Percentiles rank a stretch among this genome's conserved stretches.
These are phyloP conservation scores for Eulithis prunata DNA, from an alignment of 2,888 invertebrate species.

Conservation along the genomic window DNA sequence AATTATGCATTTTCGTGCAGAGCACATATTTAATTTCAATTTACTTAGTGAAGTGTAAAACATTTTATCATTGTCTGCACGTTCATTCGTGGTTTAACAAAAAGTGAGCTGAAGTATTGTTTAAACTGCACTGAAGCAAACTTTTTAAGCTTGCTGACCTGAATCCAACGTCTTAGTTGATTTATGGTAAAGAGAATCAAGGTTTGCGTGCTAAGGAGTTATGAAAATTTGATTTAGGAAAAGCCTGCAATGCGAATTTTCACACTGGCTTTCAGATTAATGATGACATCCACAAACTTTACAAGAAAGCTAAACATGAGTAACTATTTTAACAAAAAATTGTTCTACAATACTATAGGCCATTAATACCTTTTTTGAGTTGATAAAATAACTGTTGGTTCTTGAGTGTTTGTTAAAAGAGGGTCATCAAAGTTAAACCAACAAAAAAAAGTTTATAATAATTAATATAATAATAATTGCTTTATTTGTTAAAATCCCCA, in stretches of 20 bases:
- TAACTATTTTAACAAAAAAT: too few species aligned
- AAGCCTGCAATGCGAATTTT: constrained; percentile 32
- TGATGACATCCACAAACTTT: constrained; percentile 1
- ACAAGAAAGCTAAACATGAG: background rate
- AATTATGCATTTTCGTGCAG: constrained; percentile 28
- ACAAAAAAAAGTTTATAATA: too few species aligned
- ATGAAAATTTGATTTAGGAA: constrained; percentile 33
- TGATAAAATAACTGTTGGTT: too few species aligned
- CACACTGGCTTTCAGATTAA: constrained; percentile 1
- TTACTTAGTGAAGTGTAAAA: constrained; percentile 20
- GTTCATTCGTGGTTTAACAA: constrained; percentile 37
- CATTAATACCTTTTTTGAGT: too few species aligned
- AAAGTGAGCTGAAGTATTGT: constrained; percentile 33
- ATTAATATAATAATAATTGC: too few species aligned
- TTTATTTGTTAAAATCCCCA: too few species aligned
- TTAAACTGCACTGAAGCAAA: constrained; percentile 30
- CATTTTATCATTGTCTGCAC: constrained; percentile 29
- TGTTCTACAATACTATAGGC: too few species aligned
- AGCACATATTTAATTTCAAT: constrained; percentile 18
- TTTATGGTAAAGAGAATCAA: constrained; percentile 24
- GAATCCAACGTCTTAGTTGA: constrained; percentile 26
- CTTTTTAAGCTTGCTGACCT: constrained; percentile 34
- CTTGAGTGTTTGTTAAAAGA: too few species aligned
- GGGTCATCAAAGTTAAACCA: too few species aligned
- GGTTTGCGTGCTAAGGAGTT: constrained; percentile 28